Percentiles rank a stretch among this genome's conserved stretches.
phyloP scores from a whole-genome alignment of 2,888 invertebrate genomes.

The Galeopsomyia nigrocyanea region DNA sequence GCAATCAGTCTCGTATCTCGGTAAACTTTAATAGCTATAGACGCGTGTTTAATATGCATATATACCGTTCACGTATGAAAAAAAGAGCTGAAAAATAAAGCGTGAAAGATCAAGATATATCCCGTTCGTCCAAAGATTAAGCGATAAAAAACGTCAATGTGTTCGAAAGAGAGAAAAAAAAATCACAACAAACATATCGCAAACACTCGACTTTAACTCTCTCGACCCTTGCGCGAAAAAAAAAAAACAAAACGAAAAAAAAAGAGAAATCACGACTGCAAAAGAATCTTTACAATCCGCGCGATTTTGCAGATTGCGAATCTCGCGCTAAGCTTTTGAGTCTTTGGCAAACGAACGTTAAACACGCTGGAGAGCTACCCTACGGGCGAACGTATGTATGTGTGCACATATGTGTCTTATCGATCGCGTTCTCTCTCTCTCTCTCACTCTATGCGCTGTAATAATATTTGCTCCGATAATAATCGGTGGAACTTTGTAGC shows the following conservation, averaged over 20 bases:
- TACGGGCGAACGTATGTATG: background rate
- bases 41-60: background rate
- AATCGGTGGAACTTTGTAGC: conserved; percentile 31
- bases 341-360: background rate
- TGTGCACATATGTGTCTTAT: conserved; percentile 11
- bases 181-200: too few relatives aligned
- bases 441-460: conserved; percentile 11
- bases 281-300: background rate
- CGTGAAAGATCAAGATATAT: conserved; percentile 35
- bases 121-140: background rate
- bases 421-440: conserved; percentile 10
- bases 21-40: too few relatives aligned
- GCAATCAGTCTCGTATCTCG: background rate
- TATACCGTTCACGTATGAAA: conserved; percentile 15
- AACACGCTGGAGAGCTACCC: background rate
- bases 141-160: conserved; percentile 17
- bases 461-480: conserved; percentile 45
- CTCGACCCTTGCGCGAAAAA: too few relatives aligned
- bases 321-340: conserved; percentile 15
- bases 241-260: too few relatives aligned
- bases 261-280: too few relatives aligned
- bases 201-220: too few relatives aligned
- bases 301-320: conserved; percentile 17
- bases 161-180: too few relatives aligned
- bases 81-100: conserved; percentile 4